A percentile compares a stretch with the other conserved stretches of the same genome.
phyloP scores from a whole-genome alignment of 2,797 vertebrate genomes.

The Octomys mimax region DNA sequence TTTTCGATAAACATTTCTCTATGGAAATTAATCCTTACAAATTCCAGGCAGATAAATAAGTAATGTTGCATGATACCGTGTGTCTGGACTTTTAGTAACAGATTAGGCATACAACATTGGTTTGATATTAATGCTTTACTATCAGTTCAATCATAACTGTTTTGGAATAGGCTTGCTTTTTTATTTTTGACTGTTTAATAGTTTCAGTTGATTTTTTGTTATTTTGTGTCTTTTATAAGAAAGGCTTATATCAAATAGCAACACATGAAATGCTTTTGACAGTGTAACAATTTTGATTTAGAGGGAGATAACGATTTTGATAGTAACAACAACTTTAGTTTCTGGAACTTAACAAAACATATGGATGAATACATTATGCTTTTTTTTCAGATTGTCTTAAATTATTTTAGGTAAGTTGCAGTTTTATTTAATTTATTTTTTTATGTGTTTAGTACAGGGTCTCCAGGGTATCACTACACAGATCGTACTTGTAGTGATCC shows the following conservation, averaged over 20 bases:
- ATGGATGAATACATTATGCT: constrained; percentile 33
- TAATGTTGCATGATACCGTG: constrained; percentile 63
- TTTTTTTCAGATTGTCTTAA: constrained; percentile 11
- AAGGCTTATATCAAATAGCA: constrained; percentile 51
- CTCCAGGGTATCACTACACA: too few relatives aligned
- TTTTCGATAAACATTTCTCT: constrained; percentile 61
- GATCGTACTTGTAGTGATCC: too few relatives aligned
- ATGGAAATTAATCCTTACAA: constrained; percentile 56
- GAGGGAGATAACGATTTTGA: constrained; percentile 58
- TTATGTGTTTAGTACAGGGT: too few relatives aligned
- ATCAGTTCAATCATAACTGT: constrained; percentile 61
- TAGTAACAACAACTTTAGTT: constrained; percentile 60
- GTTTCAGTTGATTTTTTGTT: constrained; percentile 35
- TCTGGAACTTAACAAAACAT: constrained; percentile 56
- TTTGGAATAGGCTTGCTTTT: constrained; percentile 46
- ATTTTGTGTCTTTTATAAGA: constrained; percentile 42
- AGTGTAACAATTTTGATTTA: constrained; percentile 40
- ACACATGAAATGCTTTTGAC: constrained; percentile 30
- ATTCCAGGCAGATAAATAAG: constrained; percentile 59
- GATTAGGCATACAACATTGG: constrained; percentile 25
- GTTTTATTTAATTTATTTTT: neutral
- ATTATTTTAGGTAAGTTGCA: constrained; percentile 71
- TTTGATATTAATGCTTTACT: constrained; percentile 65
- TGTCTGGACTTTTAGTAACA: constrained; percentile 72
- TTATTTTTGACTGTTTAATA: constrained; percentile 18